Percentiles rank a stretch among this genome's conserved stretches.
These are phyloP conservation scores for Saturnia pavonia DNA, from an alignment of 2,888 invertebrate species.

Conservation along the genomic window DNA sequence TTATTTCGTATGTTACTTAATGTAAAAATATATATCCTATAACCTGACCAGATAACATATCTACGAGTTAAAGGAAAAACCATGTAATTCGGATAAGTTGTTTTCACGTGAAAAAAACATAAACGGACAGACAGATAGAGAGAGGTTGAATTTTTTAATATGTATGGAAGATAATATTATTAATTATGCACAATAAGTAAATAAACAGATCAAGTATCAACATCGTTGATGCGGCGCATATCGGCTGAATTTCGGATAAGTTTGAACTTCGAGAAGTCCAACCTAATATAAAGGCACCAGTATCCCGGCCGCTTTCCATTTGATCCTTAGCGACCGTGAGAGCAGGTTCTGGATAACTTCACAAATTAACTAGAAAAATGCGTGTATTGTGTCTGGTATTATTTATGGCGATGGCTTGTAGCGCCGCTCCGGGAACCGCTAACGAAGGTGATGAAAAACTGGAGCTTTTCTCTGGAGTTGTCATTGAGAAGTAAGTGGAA, in stretches of 20 bases:
- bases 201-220: conserved; percentile 47
- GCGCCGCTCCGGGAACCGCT: conserved; percentile 59
- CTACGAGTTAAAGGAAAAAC: too few species aligned
- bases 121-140: too few species aligned
- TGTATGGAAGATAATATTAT: too few species aligned
- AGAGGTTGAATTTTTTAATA: too few species aligned
- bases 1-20: too few species aligned
- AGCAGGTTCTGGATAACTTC: conserved; percentile 13
- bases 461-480: conserved; percentile 72
- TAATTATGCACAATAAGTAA: neutral
- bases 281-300: conserved; percentile 52
- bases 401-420: conserved; percentile 57
- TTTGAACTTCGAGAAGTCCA: conserved; percentile 34
- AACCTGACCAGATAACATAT: too few species aligned
- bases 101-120: too few species aligned
- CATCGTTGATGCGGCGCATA: conserved; percentile 28
- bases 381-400: conserved; percentile 60
- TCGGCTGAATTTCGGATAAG: conserved; percentile 30
- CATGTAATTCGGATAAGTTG: too few species aligned
- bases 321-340: conserved; percentile 50
- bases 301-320: conserved; percentile 60
- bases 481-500: conserved; percentile 68
- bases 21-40: too few species aligned
- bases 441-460: conserved; percentile 59
- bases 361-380: conserved; percentile 27